Conservation (phyloP, 1,140 invertebrate genomes). For the Harpegnathos saltator region DNA sequence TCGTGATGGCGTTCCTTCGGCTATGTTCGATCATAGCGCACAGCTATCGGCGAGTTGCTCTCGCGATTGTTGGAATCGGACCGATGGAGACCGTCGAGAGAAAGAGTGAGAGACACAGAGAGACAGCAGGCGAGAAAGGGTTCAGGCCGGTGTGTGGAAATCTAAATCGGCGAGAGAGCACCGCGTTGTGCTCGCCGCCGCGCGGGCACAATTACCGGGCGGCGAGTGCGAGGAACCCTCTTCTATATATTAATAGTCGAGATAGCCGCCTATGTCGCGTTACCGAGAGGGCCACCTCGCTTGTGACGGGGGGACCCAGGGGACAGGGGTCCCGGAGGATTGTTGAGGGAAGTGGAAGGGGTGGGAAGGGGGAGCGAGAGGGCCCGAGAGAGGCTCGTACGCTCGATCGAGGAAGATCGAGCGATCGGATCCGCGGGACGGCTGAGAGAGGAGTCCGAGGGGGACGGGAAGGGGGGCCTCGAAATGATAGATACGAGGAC, state of each 20-base stretch:
- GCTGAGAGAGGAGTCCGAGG: conserved; percentile 16
- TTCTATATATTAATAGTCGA: conserved; percentile 86
- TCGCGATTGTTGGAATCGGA: not conserved
- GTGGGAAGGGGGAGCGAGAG: conserved; percentile 69
- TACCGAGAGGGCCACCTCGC: conserved; percentile 69
- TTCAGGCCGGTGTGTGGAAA: conserved; percentile 66
- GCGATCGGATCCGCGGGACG: conserved; percentile 62
- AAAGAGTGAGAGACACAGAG: not conserved
- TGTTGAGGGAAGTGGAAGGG: conserved; percentile 62
- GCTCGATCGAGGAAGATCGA: conserved; percentile 66
- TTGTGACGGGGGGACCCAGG: conserved; percentile 37
- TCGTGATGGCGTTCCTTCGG: not conserved
- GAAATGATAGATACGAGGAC: conserved; percentile 85
- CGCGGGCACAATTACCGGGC: conserved; percentile 80
- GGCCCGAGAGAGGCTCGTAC: conserved; percentile 66
- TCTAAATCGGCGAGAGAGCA: conserved; percentile 64
- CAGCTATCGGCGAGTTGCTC: not conserved
- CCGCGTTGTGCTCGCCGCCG: conserved; percentile 60
- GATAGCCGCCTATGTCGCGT: conserved; percentile 72
- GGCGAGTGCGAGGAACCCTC: conserved; percentile 84
- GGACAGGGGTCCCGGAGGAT: conserved; percentile 62
- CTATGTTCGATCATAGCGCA: not conserved
- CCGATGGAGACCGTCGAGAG: not conserved
- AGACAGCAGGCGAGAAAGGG: conserved; percentile 56
- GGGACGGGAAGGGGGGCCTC: conserved; percentile 76